Conservation (phyloP, 2,113 vertebrate species). For the Charina bottae region DNA sequence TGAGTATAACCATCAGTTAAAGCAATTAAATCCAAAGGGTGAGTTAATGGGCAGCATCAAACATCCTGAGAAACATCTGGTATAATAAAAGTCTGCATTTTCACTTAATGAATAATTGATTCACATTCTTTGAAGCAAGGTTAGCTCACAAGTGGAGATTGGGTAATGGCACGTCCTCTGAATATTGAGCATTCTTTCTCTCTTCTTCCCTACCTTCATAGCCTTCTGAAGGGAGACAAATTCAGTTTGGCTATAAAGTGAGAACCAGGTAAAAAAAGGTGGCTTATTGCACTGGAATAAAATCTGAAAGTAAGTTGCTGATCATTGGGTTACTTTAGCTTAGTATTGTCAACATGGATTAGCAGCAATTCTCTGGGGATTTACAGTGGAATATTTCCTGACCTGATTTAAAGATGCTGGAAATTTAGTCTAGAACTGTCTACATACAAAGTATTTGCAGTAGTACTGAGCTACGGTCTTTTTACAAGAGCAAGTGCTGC, state of each 20-base stretch:
- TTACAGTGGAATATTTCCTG: neutral
- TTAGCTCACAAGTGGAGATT: neutral
- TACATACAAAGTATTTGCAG: neutral
- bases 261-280: neutral
- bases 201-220: neutral
- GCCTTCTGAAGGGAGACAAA: neutral
- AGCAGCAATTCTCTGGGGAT: neutral
- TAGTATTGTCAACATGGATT: neutral
- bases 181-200: neutral
- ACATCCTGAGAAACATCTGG: slow-evolving; percentile 73
- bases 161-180: neutral
- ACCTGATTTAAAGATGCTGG: neutral
- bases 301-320: neutral
- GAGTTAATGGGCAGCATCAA: slow-evolving; percentile 75
- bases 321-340: neutral
- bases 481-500: neutral
- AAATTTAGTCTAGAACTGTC: too few species aligned
- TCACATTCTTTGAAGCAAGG: slow-evolving; percentile 41
- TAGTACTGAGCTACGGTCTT: neutral
- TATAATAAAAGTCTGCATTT: slow-evolving; percentile 68
- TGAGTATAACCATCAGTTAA: slow-evolving; percentile 70
- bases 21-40: slow-evolving; percentile 75
- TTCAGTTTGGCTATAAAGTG: neutral
- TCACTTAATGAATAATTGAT: slow-evolving; percentile 73
- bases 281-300: neutral